These are phyloP conservation scores for Dastarcus helophoroides DNA, from an alignment of 2,888 invertebrate species.

Conservation along the genomic window DNA sequence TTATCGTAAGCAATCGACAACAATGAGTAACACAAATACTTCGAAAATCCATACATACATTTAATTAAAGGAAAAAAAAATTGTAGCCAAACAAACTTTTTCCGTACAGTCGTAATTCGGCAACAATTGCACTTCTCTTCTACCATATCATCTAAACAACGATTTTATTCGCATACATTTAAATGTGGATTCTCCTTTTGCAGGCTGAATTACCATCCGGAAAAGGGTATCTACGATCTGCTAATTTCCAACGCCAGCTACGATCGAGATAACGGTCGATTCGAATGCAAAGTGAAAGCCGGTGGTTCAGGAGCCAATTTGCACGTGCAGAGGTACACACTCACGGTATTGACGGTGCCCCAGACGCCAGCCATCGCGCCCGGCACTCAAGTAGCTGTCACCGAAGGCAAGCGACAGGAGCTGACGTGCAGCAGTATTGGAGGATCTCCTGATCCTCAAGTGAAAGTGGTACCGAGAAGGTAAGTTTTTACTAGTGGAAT, in stretches of 20 bases:
- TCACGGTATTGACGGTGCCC: slow-evolving; percentile 79
- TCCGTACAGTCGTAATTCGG: no score
- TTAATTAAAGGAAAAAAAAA: no score
- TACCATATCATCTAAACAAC: no score
- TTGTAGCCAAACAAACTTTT: no score
- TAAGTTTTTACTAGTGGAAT: no score
- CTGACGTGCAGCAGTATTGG: slow-evolving; percentile 73
- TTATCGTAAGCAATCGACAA: no score
- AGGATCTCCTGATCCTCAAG: slow-evolving; percentile 82
- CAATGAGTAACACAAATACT: no score
- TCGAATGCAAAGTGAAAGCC: slow-evolving; percentile 81
- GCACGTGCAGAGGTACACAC: slow-evolving; percentile 70
- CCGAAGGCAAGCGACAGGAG: slow-evolving; percentile 68
- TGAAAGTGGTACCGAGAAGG: slow-evolving; percentile 74
- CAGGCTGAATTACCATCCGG: slow-evolving; percentile 68
- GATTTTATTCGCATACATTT: slow-evolving; percentile 11
- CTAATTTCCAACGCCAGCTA: slow-evolving; percentile 82
- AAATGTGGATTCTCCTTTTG: slow-evolving; percentile 22
- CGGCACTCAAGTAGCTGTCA: slow-evolving; percentile 63
- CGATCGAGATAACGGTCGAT: slow-evolving; percentile 81
- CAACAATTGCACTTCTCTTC: no score
- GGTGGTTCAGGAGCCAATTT: slow-evolving; percentile 72
- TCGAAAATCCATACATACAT: no score
- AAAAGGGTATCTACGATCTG: slow-evolving; percentile 77
- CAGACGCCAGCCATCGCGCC: slow-evolving; percentile 70